Evolutionary conservation across 2,888 invertebrate genomes (phyloP).

Genomic region (Eupithecia tripunctaria): DNA sequence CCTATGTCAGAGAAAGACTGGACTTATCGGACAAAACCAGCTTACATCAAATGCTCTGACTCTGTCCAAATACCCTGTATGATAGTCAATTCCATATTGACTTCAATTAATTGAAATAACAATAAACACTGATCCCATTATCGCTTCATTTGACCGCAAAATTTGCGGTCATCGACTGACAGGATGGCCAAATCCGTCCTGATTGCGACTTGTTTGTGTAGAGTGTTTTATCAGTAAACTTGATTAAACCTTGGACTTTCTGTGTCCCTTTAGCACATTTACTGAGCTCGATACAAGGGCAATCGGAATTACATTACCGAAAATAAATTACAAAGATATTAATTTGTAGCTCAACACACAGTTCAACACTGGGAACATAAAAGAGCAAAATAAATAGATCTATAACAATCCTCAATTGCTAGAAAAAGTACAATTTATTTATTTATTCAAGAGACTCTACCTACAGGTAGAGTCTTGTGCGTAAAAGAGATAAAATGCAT

Average conservation of each 20-base stretch:
- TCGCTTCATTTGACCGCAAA: constrained; percentile 1
- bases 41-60: no score
- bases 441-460: background rate
- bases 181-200: constrained; percentile 9
- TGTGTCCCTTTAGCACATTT: background rate
- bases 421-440: background rate
- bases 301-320: background rate
- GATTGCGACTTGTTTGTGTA: background rate
- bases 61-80: background rate
- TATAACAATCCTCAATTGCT: background rate
- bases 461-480: background rate
- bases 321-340: no score
- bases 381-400: no score
- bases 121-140: background rate
- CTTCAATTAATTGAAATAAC: no score
- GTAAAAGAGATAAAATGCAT: background rate
- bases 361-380: no score
- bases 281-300: background rate
- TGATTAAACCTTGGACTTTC: background rate
- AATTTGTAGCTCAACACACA: no score
- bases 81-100: no score
- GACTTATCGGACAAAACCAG: no score
- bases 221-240: background rate
- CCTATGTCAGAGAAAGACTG: no score
- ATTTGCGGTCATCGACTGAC: constrained; percentile 25